A percentile compares a stretch with the other conserved stretches of the same genome.
Evolutionary conservation across 2,888 invertebrate genomes (phyloP).

Genomic region (Geotrupes spiniger): DNA sequence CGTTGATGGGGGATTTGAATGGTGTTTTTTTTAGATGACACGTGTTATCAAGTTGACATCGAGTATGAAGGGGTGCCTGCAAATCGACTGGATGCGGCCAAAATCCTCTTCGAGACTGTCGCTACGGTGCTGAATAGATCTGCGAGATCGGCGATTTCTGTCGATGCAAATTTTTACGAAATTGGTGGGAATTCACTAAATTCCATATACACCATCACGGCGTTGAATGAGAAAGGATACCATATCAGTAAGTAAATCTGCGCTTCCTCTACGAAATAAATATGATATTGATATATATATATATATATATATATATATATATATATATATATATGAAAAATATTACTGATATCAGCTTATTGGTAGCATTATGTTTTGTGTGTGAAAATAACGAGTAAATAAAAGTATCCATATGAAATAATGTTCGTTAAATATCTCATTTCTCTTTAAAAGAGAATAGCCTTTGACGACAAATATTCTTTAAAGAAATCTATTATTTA

Average conservation of each 20-base stretch:
- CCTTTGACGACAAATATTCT: too few species aligned
- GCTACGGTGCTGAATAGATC: constrained; percentile 69
- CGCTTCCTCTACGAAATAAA: too few species aligned
- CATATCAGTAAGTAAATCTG: constrained; percentile 64
- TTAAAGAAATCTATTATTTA: too few species aligned
- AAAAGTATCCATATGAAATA: too few species aligned
- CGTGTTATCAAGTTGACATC: constrained; percentile 59
- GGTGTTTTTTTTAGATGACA: constrained; percentile 49
- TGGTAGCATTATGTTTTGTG: too few species aligned
- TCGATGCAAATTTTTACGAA: constrained; percentile 75
- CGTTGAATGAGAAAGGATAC: constrained; percentile 73
- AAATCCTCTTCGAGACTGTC: constrained; percentile 71
- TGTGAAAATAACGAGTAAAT: too few species aligned
- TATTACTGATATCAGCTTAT: too few species aligned
- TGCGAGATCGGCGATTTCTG: constrained; percentile 59
- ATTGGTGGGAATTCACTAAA: constrained; percentile 86
- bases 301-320: too few species aligned
- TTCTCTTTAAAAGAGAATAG: too few species aligned
- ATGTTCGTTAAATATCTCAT: too few species aligned
- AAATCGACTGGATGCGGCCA: constrained; percentile 60
- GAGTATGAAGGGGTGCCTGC: constrained; percentile 65
- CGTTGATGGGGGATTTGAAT: not conserved
- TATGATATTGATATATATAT: too few species aligned
- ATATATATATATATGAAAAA: too few species aligned
- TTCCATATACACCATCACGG: constrained; percentile 78